These are phyloP conservation scores for Otus scops DNA, from an alignment of 2,797 vertebrate species.

Conservation along the genomic window DNA sequence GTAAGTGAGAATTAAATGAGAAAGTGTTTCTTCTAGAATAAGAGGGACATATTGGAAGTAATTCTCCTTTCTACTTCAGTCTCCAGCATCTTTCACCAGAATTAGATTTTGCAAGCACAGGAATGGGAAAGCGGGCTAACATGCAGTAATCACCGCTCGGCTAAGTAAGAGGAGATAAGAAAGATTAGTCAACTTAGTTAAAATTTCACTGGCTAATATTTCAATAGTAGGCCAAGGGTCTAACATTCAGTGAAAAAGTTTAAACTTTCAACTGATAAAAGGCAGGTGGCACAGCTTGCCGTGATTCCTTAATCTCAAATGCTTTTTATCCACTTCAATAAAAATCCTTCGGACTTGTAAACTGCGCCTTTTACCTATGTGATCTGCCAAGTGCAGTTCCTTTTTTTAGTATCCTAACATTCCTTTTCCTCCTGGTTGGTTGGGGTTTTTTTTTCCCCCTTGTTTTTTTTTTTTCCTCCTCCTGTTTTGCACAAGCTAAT, in stretches of 20 bases:
- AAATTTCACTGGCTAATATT: slow-evolving; percentile 47
- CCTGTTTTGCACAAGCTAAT: neutral
- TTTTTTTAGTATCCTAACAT: neutral
- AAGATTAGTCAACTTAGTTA: slow-evolving; percentile 31
- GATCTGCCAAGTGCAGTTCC: neutral
- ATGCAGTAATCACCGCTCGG: neutral
- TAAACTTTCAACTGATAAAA: slow-evolving; percentile 55
- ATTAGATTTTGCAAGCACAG: neutral
- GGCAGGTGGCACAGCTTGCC: neutral
- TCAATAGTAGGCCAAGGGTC: slow-evolving; percentile 35
- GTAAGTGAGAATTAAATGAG: neutral
- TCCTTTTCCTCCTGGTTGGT: neutral
- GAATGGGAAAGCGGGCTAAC: neutral
- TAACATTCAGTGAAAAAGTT: neutral
- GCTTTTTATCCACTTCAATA: neutral
- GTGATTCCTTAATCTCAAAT: neutral
- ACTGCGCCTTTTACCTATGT: neutral
- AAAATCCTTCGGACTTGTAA: neutral
- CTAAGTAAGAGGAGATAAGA: slow-evolving; percentile 27
- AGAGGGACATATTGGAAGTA: neutral
- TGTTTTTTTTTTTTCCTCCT: neutral
- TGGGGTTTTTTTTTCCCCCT: neutral
- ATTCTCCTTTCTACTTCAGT: neutral
- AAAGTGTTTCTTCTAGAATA: neutral
- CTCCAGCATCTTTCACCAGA: neutral